These are phyloP conservation scores for Acrossocheilus fasciatus DNA, from an alignment of 2,797 vertebrate genomes.

Conservation along the genomic window DNA sequence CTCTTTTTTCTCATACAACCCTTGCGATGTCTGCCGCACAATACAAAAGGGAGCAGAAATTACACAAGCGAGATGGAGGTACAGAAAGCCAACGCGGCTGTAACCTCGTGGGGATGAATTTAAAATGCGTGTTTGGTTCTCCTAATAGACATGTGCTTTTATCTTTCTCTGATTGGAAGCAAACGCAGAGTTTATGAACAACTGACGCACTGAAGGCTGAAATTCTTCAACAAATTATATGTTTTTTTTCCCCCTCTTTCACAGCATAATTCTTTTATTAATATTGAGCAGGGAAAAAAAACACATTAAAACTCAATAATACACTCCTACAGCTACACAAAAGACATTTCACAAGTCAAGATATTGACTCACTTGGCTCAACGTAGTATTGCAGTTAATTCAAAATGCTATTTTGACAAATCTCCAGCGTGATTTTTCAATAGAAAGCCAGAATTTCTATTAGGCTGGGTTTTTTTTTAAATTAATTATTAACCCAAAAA, in stretches of 20 bases:
- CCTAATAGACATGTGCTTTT: constrained; percentile 6
- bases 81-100: constrained; percentile 5
- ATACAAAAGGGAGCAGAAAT: constrained; percentile 15
- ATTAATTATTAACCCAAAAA: neutral
- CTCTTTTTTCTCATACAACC: neutral
- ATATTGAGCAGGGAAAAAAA: constrained; percentile 12
- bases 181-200: constrained; percentile 3
- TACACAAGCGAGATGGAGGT: constrained; percentile 38
- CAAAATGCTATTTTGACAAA: neutral
- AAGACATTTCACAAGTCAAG: neutral
- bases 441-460: neutral
- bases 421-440: neutral
- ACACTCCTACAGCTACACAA: constrained; percentile 8
- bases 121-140: constrained; percentile 36
- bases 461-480: neutral
- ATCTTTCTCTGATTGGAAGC: constrained; percentile 42
- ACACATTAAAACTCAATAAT: constrained; percentile 11
- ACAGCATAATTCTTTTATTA: constrained; percentile 43
- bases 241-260: neutral
- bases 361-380: neutral
- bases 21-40: neutral
- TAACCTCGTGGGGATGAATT: constrained; percentile 9
- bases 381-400: neutral
- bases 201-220: constrained; percentile 29
- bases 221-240: constrained; percentile 45